Evolutionary conservation across 2,888 invertebrate species (phyloP).

Genomic region (Phaedon cochleariae): DNA sequence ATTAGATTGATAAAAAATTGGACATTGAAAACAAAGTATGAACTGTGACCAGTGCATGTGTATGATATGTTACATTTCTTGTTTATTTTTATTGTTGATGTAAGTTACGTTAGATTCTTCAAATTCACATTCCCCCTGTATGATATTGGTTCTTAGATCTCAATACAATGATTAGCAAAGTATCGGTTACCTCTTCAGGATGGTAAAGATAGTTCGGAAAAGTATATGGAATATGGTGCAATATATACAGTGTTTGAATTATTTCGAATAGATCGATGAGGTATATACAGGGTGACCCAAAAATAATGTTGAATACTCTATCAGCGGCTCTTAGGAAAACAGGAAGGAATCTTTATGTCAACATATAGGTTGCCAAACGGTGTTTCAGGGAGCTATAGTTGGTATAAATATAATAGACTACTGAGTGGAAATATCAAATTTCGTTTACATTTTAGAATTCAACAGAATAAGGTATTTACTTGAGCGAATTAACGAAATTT

Average conservation of each 20-base stretch:
- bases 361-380: no score
- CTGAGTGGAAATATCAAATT: no score
- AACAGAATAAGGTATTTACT: no score
- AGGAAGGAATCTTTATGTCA: no score
- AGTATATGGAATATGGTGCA: slow-evolving; percentile 31
- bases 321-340: no score
- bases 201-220: background rate
- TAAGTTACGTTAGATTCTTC: slow-evolving; percentile 36
- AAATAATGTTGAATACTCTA: no score
- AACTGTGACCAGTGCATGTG: slow-evolving; percentile 58
- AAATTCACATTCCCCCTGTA: slow-evolving; percentile 36
- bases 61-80: slow-evolving; percentile 48
- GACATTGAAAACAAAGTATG: slow-evolving; percentile 51
- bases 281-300: no score
- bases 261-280: background rate
- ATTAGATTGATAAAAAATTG: slow-evolving; percentile 51
- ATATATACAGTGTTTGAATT: slow-evolving; percentile 24
- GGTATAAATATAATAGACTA: no score
- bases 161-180: slow-evolving; percentile 30
- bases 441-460: no score
- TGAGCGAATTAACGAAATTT: no score
- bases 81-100: slow-evolving; percentile 48
- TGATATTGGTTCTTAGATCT: slow-evolving; percentile 41
- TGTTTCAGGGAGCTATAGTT: no score
- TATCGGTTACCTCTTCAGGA: slow-evolving; percentile 9